These are phyloP conservation scores for Uria aalge DNA, from an alignment of 2,113 vertebrate species.

Conservation along the genomic window DNA sequence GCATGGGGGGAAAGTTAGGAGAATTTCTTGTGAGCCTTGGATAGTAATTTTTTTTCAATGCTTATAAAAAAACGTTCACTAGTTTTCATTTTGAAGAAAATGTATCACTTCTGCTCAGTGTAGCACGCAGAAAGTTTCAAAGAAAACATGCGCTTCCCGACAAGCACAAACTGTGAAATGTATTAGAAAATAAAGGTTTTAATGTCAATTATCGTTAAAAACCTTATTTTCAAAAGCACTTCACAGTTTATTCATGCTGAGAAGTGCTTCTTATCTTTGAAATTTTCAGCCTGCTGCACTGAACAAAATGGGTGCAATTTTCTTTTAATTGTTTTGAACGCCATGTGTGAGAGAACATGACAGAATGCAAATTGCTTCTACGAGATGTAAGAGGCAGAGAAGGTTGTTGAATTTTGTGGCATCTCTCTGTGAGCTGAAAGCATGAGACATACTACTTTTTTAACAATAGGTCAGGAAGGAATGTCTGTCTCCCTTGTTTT, in stretches of 20 bases:
- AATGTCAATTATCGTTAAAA: slow-evolving; percentile 67
- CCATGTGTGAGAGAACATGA: slow-evolving; percentile 65
- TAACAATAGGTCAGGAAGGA: background rate
- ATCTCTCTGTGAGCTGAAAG: slow-evolving; percentile 2
- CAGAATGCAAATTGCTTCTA: slow-evolving; percentile 66
- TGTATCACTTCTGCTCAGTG: background rate
- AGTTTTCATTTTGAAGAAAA: slow-evolving; percentile 20
- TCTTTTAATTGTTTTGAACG: slow-evolving; percentile 70
- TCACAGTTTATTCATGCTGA: slow-evolving; percentile 63
- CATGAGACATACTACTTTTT: background rate
- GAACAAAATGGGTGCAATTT: slow-evolving; percentile 68
- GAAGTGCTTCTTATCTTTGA: slow-evolving; percentile 62
- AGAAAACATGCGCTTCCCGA: slow-evolving; percentile 23
- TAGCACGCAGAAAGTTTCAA: slow-evolving; percentile 40
- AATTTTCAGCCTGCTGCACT: slow-evolving; percentile 59
- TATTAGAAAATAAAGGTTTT: slow-evolving; percentile 69
- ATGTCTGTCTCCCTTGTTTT: background rate
- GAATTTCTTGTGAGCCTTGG: background rate
- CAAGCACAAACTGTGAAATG: slow-evolving; percentile 53
- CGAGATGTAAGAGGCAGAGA: slow-evolving; percentile 20
- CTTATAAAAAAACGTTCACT: background rate
- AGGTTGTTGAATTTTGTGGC: background rate
- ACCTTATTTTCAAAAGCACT: slow-evolving; percentile 63
- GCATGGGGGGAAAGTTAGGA: background rate
- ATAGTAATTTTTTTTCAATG: background rate